Conservation (phyloP, 1,140 invertebrate genomes). For the Cardiocondyla obscurior region DNA sequence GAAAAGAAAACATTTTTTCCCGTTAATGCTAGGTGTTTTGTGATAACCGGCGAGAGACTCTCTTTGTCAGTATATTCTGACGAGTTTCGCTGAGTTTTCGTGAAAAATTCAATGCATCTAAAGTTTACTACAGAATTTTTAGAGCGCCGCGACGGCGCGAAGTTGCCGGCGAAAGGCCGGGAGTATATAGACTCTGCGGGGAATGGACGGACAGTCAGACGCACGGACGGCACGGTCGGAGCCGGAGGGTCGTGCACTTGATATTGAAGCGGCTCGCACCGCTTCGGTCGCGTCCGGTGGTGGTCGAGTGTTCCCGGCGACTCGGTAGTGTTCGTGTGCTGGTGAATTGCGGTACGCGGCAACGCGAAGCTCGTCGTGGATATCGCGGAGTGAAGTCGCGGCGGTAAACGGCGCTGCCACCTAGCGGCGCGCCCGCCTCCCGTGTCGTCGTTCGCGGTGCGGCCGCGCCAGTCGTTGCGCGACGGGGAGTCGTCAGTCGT, state of each 20-base stretch:
- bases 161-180: neutral
- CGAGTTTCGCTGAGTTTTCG: too few species aligned
- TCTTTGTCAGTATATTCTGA: too few species aligned
- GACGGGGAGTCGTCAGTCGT: slow-evolving; percentile 77
- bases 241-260: slow-evolving; percentile 76
- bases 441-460: slow-evolving; percentile 65
- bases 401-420: slow-evolving; percentile 66
- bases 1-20: too few species aligned
- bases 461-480: slow-evolving; percentile 77
- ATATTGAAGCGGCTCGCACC: slow-evolving; percentile 74
- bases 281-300: slow-evolving; percentile 46
- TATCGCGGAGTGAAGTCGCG: neutral
- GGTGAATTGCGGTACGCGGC: slow-evolving; percentile 51
- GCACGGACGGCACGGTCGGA: too few species aligned
- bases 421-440: slow-evolving; percentile 63
- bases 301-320: slow-evolving; percentile 49
- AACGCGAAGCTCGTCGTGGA: neutral
- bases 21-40: too few species aligned
- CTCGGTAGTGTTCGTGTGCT: too few species aligned
- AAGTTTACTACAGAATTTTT: neutral
- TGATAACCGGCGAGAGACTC: too few species aligned
- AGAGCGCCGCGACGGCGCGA: neutral
- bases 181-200: neutral
- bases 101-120: neutral
- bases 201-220: slow-evolving; percentile 31